Evolutionary conservation across 1,140 invertebrate species (phyloP).

Genomic region (Dendrolimus punctatus): DNA sequence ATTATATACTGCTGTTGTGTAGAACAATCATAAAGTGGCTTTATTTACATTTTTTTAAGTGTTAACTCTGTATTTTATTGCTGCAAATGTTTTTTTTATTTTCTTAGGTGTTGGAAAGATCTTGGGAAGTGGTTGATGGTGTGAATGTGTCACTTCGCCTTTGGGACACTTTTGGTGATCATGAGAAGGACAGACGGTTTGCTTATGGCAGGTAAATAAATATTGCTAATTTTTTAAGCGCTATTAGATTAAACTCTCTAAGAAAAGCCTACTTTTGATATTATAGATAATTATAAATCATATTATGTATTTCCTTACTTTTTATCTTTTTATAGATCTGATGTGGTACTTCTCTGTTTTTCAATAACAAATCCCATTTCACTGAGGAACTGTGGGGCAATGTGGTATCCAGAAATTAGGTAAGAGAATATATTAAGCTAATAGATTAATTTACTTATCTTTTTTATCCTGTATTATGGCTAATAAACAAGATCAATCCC

Average conservation of each 20-base stretch:
- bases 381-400: slow-evolving; percentile 93
- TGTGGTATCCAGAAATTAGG: slow-evolving; percentile 96
- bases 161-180: slow-evolving; percentile 98
- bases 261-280: background rate
- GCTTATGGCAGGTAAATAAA: slow-evolving; percentile 88
- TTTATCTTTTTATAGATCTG: slow-evolving; percentile 79
- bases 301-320: background rate
- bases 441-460: no score
- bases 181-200: slow-evolving; percentile 96
- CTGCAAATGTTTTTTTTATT: background rate
- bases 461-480: no score
- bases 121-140: slow-evolving; percentile 95
- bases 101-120: slow-evolving; percentile 88
- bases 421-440: slow-evolving; percentile 27
- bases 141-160: slow-evolving; percentile 93
- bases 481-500: no score
- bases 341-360: slow-evolving; percentile 93
- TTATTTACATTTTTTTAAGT: background rate
- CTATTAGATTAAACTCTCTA: no score
- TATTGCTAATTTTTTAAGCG: no score
- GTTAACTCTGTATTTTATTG: background rate
- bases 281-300: background rate
- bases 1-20: no score
- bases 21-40: no score
- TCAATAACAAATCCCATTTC: slow-evolving; percentile 95